These are phyloP conservation scores for Urocynchramus pylzowi DNA, from an alignment of 2,113 vertebrate genomes.

Conservation along the genomic window DNA sequence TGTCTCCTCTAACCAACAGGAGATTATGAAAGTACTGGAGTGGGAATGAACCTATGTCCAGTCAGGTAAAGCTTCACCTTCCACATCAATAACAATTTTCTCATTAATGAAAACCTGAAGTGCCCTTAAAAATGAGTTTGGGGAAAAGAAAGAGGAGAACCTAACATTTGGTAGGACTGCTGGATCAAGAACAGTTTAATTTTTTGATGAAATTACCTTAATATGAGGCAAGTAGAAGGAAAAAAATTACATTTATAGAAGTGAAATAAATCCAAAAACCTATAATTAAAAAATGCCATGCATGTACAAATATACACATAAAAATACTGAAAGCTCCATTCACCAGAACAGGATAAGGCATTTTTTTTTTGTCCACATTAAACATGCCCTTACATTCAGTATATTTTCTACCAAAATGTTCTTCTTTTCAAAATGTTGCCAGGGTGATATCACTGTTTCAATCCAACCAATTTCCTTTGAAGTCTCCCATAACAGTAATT, in stretches of 20 bases:
- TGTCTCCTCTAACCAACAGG: not conserved
- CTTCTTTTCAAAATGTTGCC: not conserved
- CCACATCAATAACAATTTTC: not conserved
- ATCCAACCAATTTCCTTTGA: constrained; percentile 27
- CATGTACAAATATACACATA: not conserved
- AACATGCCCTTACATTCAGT: not conserved
- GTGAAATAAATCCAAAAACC: not conserved
- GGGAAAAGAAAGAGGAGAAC: not conserved
- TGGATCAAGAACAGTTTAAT: not conserved
- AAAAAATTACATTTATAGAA: not conserved
- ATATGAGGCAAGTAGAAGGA: not conserved
- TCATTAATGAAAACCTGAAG: not conserved
- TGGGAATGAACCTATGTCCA: not conserved
- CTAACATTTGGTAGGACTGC: not conserved
- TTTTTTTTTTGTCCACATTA: not conserved
- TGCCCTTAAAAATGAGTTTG: not conserved
- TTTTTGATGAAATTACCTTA: not conserved
- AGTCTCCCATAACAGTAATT: constrained; percentile 25
- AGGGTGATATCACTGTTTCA: not conserved
- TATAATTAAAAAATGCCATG: not conserved
- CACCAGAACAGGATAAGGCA: not conserved
- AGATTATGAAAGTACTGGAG: not conserved
- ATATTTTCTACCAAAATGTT: constrained; percentile 9
- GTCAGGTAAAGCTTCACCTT: not conserved
- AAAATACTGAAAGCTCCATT: not conserved